Evolutionary conservation across 2,113 vertebrate species (phyloP), one percentile per base, ranked within the genome.

Genomic region (Oreochromis tanganicae): DNA sequence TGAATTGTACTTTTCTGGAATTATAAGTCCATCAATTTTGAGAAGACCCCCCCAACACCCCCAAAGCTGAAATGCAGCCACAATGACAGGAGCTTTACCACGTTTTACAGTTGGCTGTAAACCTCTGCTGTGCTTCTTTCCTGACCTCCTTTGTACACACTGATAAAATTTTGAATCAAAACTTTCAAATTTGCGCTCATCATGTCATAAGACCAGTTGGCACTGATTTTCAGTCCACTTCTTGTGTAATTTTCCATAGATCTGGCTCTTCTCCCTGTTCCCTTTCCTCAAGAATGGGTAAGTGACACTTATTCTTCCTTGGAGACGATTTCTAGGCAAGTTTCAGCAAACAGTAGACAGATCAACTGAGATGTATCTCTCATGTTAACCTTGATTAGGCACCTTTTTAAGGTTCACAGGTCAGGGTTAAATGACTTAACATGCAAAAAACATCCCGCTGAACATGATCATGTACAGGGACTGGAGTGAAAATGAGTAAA

Each of bases 221-320:
- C 59, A 63, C 59, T 3, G 59, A 63, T 63, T 63, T 63, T 63
- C 59, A 63, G 59, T 34, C 16, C 29, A 34, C 29, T 34, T 34
- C 29, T 63, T 19, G 5, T 63, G 29, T 63, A 34, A 63, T 63
- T 63, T 34, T 6, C 16, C 61, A 38, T 2, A 21, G 10, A 34
- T 21, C 34, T 0, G 19, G n/a, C 34, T 38, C 17, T 66, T 66
- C 34, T 38, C 34, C 19, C 19, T 38, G 34, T 3, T 38, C 19
- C 19, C 61, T 66, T 36, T 66, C 17, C 61, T 66, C 10, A 66
- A 36, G 61, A 66, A 66, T 66, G 17, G 32, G 32, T 66, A n/a
- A 36, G 29, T 36, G 59, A 63, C 32, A n/a, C 16, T 36, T n/a
- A 63, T 36, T 36, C 59, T 63, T 63, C 59, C 59, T 11, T 36